A percentile compares a stretch with the other conserved stretches of the same genome.
Conservation (phyloP, 1,140 invertebrate species). For the Aphelenchoides besseyi region DNA sequence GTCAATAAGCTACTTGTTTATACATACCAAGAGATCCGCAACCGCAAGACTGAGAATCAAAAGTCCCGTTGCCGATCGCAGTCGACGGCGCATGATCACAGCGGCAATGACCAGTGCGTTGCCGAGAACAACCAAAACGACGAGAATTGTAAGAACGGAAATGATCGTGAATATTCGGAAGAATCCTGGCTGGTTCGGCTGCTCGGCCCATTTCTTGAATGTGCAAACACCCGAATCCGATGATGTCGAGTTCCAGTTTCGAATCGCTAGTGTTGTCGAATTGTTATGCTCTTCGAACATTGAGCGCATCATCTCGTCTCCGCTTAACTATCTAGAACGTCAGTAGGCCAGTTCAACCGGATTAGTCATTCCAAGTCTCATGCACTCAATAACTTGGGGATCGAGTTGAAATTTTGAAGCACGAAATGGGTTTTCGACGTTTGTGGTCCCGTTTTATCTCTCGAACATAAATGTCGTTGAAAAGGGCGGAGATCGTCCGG, state of each 20-base stretch:
- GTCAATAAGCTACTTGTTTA: constrained; percentile 5
- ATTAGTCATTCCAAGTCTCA: too few species aligned
- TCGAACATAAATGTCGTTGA: too few species aligned
- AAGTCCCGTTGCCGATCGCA: constrained; percentile 81
- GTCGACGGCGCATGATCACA: constrained; percentile 79
- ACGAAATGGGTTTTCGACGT: too few species aligned
- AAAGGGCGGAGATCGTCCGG: too few species aligned
- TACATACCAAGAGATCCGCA: constrained; percentile 75
- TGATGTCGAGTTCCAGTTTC: background rate
- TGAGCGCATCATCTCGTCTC: background rate
- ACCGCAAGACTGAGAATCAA: constrained; percentile 80
- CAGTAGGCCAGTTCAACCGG: too few species aligned
- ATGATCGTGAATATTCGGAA: constrained; percentile 63
- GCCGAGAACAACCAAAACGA: constrained; percentile 67
- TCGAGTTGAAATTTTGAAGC: too few species aligned
- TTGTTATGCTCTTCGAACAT: background rate
- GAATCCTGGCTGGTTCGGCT: constrained; percentile 57
- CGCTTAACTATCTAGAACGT: background rate
- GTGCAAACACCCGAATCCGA: background rate
- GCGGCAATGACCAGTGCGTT: constrained; percentile 91
- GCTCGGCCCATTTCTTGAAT: constrained; percentile 48
- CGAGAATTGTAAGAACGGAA: constrained; percentile 58
- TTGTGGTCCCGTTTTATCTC: too few species aligned
- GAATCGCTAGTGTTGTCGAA: background rate
- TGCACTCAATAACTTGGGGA: too few species aligned